Base-by-base conservation (phyloP, 2,888 invertebrate species). In the Tiphia femorata region DNA sequence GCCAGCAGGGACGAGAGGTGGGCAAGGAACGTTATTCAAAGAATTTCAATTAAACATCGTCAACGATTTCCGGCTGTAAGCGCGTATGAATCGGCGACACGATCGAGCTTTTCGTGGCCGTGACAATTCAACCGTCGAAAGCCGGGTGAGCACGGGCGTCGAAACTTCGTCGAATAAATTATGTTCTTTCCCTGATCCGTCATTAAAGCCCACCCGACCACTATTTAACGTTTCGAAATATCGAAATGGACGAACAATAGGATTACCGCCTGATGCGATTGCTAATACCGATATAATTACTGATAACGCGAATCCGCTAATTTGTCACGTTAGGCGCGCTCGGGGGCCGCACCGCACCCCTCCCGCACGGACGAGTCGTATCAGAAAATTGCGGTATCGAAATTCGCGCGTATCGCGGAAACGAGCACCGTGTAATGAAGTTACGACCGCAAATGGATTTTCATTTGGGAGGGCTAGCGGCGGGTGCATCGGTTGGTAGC, bases 211-310 rank as follows among this genome's bases (percentile, higher is more conserved):
- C n/a, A n/a, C n/a, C n/a, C 54, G 58, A 47, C 40, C 57, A 49
- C 46, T 42, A 46, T 59, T 59, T 57, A 59, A 44, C 58, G 59
- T 58, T 61, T 49, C 57, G 53, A 65, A 51, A 55, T 59, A 62
- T 59, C 64, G 60, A 58, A 58, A 59, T 47, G 58, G 41, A 37
- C 35, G 38, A 46, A 53, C 63, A 59, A 59, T 58, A 50, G 51
- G 57, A 67, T 67, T 67, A 66, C 33, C 43, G 50, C 30, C 21
- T 14, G 33, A 42, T 38, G 44, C 33, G 38, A 55, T 64, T 55
- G 67, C 51, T 58, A 60, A 62, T 58, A 44, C 57, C 25, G 49
- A 67, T 67, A 64, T 59, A 60, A 67, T 67, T 64, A 62, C 64
- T 56, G 59, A 62, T 56, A 55, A 64, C 59, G 50, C 38, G 46